Conservation (phyloP, 2,888 invertebrate genomes). For the Neoaliturus tenellus region DNA sequence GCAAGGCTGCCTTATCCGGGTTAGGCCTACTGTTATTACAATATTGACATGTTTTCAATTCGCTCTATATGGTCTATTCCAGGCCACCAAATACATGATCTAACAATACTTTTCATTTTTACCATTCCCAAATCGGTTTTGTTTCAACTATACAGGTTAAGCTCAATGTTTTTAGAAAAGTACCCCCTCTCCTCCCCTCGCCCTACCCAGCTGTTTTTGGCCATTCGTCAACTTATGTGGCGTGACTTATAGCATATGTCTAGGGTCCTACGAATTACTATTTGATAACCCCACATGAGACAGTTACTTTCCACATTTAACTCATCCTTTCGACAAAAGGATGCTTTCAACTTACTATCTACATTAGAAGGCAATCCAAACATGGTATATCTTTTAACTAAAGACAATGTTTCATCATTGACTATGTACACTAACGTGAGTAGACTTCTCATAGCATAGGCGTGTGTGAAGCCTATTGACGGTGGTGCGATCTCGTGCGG, state of each 20-base stretch:
- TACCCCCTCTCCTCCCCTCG: no score
- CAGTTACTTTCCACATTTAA: constrained; percentile 31
- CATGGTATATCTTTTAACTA: constrained; percentile 14
- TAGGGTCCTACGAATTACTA: constrained; percentile 1
- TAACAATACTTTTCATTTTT: constrained; percentile 37
- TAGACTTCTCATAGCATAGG: no score
- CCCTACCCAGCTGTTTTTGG: no score
- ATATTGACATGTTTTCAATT: neutral
- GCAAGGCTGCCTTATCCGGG: neutral
- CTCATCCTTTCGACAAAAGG: neutral
- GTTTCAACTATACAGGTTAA: no score
- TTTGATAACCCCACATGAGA: constrained; percentile 35
- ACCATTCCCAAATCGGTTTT: constrained; percentile 28
- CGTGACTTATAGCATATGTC: neutral
- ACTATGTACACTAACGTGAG: no score
- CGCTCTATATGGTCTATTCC: neutral
- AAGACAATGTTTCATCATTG: no score
- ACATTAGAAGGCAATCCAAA: constrained; percentile 18
- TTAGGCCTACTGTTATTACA: neutral
- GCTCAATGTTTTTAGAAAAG: no score
- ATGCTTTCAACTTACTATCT: neutral
- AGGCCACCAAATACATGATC: constrained; percentile 49
- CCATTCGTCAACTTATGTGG: no score
- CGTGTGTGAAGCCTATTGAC: no score
- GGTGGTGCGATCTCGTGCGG: no score